Evolutionary conservation across 2,113 vertebrate species (phyloP), one percentile per base, ranked within the genome.

Genomic region (Lepisosteus oculatus): DNA sequence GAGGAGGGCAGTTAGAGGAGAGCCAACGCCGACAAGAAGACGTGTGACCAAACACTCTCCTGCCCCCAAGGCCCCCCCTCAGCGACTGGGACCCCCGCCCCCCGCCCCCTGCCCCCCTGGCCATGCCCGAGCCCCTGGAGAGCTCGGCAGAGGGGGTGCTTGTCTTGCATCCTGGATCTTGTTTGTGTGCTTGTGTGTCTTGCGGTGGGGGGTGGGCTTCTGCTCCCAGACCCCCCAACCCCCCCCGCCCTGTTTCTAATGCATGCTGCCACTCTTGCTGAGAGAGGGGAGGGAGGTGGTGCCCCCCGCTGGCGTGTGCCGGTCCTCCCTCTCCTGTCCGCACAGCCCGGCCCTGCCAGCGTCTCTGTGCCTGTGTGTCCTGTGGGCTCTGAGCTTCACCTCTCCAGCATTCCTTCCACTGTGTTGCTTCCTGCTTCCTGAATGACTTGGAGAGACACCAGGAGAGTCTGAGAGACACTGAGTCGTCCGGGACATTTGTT

Each of bases 21-120:
- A 73, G 71, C 62, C 74, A 74, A 5, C 45, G 74, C 74, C 44
- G 62, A 65, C 61, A 61, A 69, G 55, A 2, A 8, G 43, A 63
- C 41, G 61, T 65, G 41, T 6, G 13, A 29, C 59, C 59, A 61
- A 3, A 29, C 13, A 14, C 4, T 15, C 62, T 64, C 4, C 3
- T 4, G 29, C 62, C 62, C 41, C 62, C 62, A 6, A 9, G 15
- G 15, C 15, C 15, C 15, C 62, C 17, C 5, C 62, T 6, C 17
- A 14, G 4, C 8, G 62, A 15, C 6, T 8, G 62, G 3, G 17
- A 64, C 12, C 6, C 15, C 41, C 3, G 62, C 4, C 3, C 56
- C 3, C 6, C 17, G 41, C 6, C 17, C 8, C 7, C 3, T 64
- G 8, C 3, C 17, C 62, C 8, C 15, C 5, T 6, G 62, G 41